phyloP scores from a whole-genome alignment of 1,140 invertebrate genomes.

The Drusus annulatus region DNA sequence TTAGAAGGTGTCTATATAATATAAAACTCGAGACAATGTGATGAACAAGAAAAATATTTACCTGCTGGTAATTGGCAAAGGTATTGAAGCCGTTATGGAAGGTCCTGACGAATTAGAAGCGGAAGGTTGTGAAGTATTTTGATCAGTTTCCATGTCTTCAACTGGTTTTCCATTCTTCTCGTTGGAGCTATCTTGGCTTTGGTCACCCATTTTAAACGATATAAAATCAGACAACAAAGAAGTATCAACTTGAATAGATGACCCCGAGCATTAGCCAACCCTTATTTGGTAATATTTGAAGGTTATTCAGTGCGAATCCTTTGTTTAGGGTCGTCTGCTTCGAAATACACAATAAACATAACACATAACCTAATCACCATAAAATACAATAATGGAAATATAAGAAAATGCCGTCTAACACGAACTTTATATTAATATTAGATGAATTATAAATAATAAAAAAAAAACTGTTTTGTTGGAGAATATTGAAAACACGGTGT shows the following conservation, averaged over 20 bases:
- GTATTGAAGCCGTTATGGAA: constrained; percentile 49
- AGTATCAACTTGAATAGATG: too few relatives aligned
- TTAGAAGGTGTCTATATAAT: constrained; percentile 2
- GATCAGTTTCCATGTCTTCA: constrained; percentile 13
- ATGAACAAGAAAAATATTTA: constrained; percentile 20
- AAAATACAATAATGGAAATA: background rate
- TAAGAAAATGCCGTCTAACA: background rate
- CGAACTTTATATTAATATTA: too few relatives aligned
- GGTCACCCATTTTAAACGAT: constrained; percentile 38
- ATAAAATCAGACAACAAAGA: background rate
- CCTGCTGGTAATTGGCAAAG: constrained; percentile 46
- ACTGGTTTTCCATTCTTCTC: constrained; percentile 27
- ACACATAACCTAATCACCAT: constrained; percentile 29
- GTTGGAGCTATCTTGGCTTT: constrained; percentile 12
- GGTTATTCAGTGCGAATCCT: constrained; percentile 5
- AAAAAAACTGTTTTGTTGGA: too few relatives aligned
- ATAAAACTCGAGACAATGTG: too few relatives aligned
- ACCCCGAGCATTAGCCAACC: background rate
- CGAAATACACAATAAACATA: constrained; percentile 12
- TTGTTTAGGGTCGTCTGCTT: constrained; percentile 25
- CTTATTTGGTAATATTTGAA: constrained; percentile 32
- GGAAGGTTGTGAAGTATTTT: background rate
- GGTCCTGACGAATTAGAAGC: constrained; percentile 22
- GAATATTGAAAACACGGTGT: too few relatives aligned
- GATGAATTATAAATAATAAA: too few relatives aligned